phyloP scores from a whole-genome alignment of 2,797 vertebrate genomes.

The Phrynocephalus guinanensis region DNA sequence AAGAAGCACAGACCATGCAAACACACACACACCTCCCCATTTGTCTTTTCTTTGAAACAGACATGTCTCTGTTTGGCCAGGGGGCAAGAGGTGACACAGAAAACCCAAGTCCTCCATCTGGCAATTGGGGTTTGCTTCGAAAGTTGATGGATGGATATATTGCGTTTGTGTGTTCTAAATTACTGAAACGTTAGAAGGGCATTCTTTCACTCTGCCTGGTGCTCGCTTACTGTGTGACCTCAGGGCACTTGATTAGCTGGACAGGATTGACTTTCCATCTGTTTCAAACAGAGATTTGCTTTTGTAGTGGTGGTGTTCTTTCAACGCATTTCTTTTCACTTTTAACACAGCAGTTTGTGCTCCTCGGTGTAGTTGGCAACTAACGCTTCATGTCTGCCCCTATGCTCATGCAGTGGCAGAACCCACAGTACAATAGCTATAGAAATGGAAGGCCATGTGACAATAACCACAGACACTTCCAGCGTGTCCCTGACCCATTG shows the following conservation, averaged over 20 bases:
- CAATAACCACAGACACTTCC: neutral
- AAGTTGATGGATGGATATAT: neutral
- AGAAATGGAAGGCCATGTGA: neutral
- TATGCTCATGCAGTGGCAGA: neutral
- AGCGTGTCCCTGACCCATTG: neutral
- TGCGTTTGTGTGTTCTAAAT: constrained; percentile 48
- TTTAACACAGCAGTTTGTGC: neutral
- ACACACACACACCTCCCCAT: too few species aligned
- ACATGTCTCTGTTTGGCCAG: too few species aligned
- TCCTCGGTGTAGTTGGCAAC: neutral
- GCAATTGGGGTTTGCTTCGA: too few species aligned
- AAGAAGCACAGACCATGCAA: too few species aligned
- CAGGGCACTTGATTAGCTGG: neutral
- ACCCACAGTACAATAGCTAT: neutral
- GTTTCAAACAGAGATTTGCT: constrained; percentile 7
- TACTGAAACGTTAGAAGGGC: constrained; percentile 24
- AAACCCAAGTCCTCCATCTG: too few species aligned
- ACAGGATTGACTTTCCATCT: constrained; percentile 18
- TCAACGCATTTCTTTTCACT: neutral
- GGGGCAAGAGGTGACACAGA: too few species aligned
- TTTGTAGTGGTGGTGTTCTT: neutral
- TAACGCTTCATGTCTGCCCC: neutral
- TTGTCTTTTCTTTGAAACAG: too few species aligned
- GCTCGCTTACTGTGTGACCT: neutral
- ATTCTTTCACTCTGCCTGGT: constrained; percentile 41